Conservation (phyloP, 2,888 invertebrate genomes). For the Atrina japonica region DNA sequence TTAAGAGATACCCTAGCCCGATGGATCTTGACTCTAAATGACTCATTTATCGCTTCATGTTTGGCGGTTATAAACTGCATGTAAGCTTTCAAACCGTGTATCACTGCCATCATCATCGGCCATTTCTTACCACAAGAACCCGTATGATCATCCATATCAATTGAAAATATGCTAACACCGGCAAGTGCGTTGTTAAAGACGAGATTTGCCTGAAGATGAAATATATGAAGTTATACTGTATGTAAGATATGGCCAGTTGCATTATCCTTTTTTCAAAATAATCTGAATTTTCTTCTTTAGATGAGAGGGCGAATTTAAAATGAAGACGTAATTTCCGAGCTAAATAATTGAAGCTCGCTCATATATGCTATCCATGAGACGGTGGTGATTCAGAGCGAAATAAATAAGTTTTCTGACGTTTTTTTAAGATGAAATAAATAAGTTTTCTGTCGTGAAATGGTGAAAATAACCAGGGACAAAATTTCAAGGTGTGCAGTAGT, state of each 20-base stretch:
- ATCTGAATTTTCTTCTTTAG: too few species aligned
- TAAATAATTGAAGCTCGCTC: too few species aligned
- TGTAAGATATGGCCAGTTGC: not conserved
- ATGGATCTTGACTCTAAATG: conserved; percentile 10
- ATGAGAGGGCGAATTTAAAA: too few species aligned
- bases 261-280: too few species aligned
- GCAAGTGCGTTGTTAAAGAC: conserved; percentile 32
- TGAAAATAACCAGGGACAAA: too few species aligned
- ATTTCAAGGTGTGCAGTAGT: not conserved
- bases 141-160: conserved; percentile 40
- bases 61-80: conserved; percentile 17
- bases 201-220: conserved; percentile 30
- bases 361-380: too few species aligned
- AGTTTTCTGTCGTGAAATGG: too few species aligned
- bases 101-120: conserved; percentile 31
- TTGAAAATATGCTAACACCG: conserved; percentile 32
- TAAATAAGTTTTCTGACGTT: too few species aligned
- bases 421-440: too few species aligned
- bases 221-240: not conserved
- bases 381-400: too few species aligned
- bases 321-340: too few species aligned
- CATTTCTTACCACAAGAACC: conserved; percentile 33
- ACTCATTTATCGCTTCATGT: conserved; percentile 8
- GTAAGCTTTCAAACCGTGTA: conserved; percentile 27
- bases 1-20: conserved; percentile 17